phyloP scores from a whole-genome alignment of 1,140 invertebrate species.

The Drepana arcuata region DNA sequence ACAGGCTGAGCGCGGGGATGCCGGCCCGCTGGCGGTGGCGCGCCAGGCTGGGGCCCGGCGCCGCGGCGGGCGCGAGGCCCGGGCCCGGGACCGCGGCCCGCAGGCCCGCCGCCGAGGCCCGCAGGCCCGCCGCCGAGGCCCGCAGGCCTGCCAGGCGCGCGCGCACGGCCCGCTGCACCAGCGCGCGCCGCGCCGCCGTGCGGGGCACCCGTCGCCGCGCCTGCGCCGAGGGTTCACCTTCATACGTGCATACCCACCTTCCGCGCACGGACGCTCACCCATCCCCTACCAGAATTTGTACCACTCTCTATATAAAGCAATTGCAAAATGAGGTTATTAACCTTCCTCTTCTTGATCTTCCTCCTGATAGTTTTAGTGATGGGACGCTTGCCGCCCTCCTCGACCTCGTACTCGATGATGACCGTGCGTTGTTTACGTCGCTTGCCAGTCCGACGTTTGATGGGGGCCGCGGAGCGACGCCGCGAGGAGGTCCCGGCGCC shows the following conservation, averaged over 20 bases:
- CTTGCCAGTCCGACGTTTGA: constrained; percentile 32
- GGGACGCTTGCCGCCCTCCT: constrained; percentile 73
- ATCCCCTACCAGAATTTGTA: no score
- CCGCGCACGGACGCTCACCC: no score
- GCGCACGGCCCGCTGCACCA: constrained; percentile 51
- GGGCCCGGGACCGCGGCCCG: background rate
- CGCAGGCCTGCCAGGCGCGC: constrained; percentile 28
- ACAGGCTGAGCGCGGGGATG: constrained; percentile 60
- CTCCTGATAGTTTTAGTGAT: constrained; percentile 67
- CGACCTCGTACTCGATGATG: constrained; percentile 71
- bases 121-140: constrained; percentile 25
- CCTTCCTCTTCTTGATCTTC: constrained; percentile 57
- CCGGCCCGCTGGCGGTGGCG: constrained; percentile 27
- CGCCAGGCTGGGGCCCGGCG: no score
- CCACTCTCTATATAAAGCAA: no score
- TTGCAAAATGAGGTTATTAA: no score
- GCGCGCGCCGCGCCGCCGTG: constrained; percentile 53
- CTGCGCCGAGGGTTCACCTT: no score
- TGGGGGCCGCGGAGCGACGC: constrained; percentile 9
- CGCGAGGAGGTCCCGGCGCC: no score
- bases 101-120: no score
- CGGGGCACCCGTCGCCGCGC: constrained; percentile 45
- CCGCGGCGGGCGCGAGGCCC: no score
- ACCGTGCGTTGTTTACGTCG: constrained; percentile 61
- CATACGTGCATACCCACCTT: no score